Conservation (phyloP, 2,113 vertebrate species). For the Nesospiza acunhae region DNA sequence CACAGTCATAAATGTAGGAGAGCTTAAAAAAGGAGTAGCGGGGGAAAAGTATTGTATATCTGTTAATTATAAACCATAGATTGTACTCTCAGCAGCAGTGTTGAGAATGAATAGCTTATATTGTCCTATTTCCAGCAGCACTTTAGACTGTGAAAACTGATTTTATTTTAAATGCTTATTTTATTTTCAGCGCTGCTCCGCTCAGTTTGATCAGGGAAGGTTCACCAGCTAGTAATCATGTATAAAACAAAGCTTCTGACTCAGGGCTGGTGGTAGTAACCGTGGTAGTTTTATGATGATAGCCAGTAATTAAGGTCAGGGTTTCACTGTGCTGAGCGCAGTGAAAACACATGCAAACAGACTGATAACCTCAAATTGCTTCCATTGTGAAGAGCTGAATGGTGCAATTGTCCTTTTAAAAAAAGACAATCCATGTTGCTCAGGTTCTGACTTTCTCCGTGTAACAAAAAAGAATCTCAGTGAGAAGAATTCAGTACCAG, state of each 20-base stretch:
- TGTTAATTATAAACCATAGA: background rate
- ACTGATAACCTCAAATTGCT: slow-evolving; percentile 47
- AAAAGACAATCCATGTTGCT: background rate
- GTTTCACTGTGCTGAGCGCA: slow-evolving; percentile 34
- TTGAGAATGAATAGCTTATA: slow-evolving; percentile 10
- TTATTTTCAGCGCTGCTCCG: slow-evolving; percentile 39
- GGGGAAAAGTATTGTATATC: background rate
- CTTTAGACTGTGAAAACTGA: slow-evolving; percentile 52
- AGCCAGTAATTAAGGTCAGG: slow-evolving; percentile 50
- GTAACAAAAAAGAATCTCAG: background rate
- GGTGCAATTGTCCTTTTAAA: slow-evolving; percentile 10
- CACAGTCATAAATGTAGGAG: slow-evolving; percentile 47
- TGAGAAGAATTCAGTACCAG: background rate
- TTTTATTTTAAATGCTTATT: slow-evolving; percentile 55
- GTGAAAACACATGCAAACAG: slow-evolving; percentile 49
- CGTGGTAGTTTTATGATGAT: slow-evolving; percentile 10
- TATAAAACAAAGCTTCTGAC: slow-evolving; percentile 28
- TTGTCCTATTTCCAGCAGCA: slow-evolving; percentile 48
- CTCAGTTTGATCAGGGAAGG: slow-evolving; percentile 20
- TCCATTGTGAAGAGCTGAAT: slow-evolving; percentile 11
- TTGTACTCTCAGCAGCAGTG: slow-evolving; percentile 26
- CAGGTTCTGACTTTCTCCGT: background rate
- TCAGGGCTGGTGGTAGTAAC: background rate
- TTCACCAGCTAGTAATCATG: slow-evolving; percentile 23
- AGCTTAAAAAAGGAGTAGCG: slow-evolving; percentile 32